These are phyloP conservation scores for Phylloscopus trochiloides DNA, from an alignment of 2,113 vertebrate species.

Conservation along the genomic window DNA sequence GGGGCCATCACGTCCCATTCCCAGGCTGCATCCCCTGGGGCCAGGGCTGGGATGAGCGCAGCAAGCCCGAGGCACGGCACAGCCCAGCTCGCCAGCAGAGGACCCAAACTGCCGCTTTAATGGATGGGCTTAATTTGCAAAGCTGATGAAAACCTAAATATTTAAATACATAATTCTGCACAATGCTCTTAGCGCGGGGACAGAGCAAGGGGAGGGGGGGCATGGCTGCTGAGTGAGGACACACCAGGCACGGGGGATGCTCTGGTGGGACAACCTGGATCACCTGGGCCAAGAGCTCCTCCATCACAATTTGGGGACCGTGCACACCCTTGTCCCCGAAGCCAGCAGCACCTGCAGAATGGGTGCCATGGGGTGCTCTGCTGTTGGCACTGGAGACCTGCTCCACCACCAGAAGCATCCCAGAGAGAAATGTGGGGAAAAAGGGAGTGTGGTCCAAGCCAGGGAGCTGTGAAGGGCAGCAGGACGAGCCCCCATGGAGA, in stretches of 20 bases:
- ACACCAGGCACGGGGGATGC: accelerated
- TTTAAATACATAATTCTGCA: conserved; percentile 63
- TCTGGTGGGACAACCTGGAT: background rate
- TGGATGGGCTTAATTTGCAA: conserved; percentile 68
- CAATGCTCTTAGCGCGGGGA: background rate
- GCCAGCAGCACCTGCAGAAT: accelerated
- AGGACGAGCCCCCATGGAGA: background rate
- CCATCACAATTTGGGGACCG: background rate
- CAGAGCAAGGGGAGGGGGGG: background rate
- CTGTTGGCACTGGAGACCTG: accelerated
- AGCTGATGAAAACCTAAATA: conserved; percentile 70
- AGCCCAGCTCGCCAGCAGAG: background rate
- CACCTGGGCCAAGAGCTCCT: background rate
- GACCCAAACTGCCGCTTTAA: background rate
- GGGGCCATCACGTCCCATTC: background rate
- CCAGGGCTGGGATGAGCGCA: background rate
- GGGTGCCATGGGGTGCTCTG: background rate
- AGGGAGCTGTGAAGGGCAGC: background rate
- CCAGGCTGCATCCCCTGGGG: background rate
- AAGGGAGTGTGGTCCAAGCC: accelerated
- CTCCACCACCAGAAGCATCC: background rate
- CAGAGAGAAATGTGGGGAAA: background rate
- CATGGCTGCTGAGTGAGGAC: accelerated
- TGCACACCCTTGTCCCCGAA: accelerated
- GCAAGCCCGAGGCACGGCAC: accelerated